Evolutionary conservation across 2,888 invertebrate genomes (phyloP).

Genomic region (Aleiodes leptofemur): DNA sequence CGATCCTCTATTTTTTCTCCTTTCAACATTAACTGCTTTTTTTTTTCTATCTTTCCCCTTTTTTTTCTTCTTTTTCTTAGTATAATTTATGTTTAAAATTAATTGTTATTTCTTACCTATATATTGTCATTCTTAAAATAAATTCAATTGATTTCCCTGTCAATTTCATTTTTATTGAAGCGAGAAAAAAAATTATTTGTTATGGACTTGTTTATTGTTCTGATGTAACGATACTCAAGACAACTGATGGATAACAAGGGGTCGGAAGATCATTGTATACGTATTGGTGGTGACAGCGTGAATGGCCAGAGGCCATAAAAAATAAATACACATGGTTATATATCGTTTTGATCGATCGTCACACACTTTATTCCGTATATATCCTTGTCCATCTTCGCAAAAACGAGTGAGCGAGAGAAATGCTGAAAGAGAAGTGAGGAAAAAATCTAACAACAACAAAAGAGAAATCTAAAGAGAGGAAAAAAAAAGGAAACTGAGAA

Average conservation of each 20-base stretch:
- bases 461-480: not conserved
- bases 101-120: too few species aligned
- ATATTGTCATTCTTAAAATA: too few species aligned
- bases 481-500: slow-evolving; percentile 4
- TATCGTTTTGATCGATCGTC: slow-evolving; percentile 43
- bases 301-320: slow-evolving; percentile 23
- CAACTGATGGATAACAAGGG: slow-evolving; percentile 20
- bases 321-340: slow-evolving; percentile 28
- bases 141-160: too few species aligned
- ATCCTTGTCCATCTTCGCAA: slow-evolving; percentile 38
- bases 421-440: not conserved
- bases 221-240: too few species aligned
- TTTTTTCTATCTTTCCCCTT: not conserved
- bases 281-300: slow-evolving; percentile 24
- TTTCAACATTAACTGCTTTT: not conserved
- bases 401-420: not conserved
- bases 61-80: not conserved
- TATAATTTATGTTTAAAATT: too few species aligned
- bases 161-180: too few species aligned
- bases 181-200: too few species aligned
- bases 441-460: not conserved
- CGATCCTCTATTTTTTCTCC: slow-evolving; percentile 28
- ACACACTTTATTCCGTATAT: slow-evolving; percentile 41
- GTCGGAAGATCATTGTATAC: slow-evolving; percentile 1
- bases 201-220: too few species aligned